These are phyloP conservation scores for Aurelia sp. DNA, from an alignment of 30 jellyfish, hydroid and myxozoan genomes.

Conservation along the genomic window DNA sequence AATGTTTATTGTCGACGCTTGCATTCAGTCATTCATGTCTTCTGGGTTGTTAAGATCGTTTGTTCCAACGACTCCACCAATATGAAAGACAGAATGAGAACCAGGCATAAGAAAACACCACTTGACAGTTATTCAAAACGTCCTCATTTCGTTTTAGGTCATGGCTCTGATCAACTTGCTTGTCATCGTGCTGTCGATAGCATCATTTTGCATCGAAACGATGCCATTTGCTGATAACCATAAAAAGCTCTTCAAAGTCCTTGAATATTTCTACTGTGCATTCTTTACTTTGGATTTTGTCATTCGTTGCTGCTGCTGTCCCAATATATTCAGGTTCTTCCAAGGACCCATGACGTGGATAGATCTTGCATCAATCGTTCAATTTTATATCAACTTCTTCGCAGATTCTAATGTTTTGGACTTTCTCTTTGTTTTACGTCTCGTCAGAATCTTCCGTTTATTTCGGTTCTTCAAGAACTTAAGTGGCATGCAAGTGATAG, in stretches of 20 bases:
- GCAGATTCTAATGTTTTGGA: slow-evolving; percentile 77
- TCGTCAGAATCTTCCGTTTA: slow-evolving; percentile 87
- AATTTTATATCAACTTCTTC: slow-evolving; percentile 87
- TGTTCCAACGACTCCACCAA: too few relatives aligned
- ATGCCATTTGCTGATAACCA: slow-evolving; percentile 65
- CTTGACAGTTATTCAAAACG: too few relatives aligned
- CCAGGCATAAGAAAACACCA: too few relatives aligned
- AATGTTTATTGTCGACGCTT: too few relatives aligned
- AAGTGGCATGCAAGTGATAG: slow-evolving; percentile 99
- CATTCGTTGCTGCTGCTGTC: slow-evolving; percentile 86
- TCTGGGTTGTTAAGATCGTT: too few relatives aligned
- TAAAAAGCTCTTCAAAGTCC: slow-evolving; percentile 40
- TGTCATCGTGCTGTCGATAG: slow-evolving; percentile 88
- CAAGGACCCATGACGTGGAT: slow-evolving; percentile 87
- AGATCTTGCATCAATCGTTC: slow-evolving; percentile 88
- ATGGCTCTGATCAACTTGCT: slow-evolving; percentile 79
- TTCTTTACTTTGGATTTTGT: slow-evolving; percentile 91
- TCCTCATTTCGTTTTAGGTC: slow-evolving; percentile 41
- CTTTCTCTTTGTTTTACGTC: slow-evolving; percentile 89
- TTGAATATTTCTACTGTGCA: slow-evolving; percentile 93
- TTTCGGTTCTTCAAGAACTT: slow-evolving; percentile 95
- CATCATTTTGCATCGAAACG: slow-evolving; percentile 96
- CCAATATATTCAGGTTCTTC: slow-evolving; percentile 73
- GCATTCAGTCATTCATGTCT: too few relatives aligned
- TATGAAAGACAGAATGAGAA: too few relatives aligned